phyloP scores from a whole-genome alignment of 2,888 invertebrate species.

The Bombyx huttoni region DNA sequence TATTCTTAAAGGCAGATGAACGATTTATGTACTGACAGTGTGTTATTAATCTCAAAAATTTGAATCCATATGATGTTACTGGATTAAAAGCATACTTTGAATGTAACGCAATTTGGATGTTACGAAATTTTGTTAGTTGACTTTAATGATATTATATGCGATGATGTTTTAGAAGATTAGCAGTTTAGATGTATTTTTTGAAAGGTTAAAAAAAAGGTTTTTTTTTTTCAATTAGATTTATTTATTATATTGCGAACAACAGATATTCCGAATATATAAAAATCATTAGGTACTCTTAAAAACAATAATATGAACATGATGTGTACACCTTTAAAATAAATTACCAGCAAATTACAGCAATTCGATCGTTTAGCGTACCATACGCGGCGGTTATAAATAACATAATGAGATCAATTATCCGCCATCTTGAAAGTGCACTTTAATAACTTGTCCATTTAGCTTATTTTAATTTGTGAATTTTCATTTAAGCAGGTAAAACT shows the following conservation, averaged over 20 bases:
- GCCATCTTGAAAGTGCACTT: conserved; percentile 32
- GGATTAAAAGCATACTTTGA: background rate
- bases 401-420: conserved; percentile 47
- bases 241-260: too few species aligned
- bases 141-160: too few species aligned
- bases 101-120: background rate
- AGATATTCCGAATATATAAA: background rate
- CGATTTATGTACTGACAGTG: conserved; percentile 46
- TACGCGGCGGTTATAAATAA: conserved; percentile 42
- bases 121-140: too few species aligned
- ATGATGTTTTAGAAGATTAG: too few species aligned
- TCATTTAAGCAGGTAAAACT: too few species aligned
- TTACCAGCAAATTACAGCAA: conserved; percentile 40
- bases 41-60: conserved; percentile 19
- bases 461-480: background rate
- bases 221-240: too few species aligned
- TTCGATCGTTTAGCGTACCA: conserved; percentile 31
- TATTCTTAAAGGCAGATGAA: conserved; percentile 21
- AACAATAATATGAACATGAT: conserved; percentile 6
- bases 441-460: conserved; percentile 18
- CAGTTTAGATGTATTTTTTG: too few species aligned
- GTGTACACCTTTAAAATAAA: conserved; percentile 33
- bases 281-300: background rate
- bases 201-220: too few species aligned
- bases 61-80: conserved; percentile 6